Conservation (phyloP, 2,797 vertebrate species). For the Myioborus melanocephalus region DNA sequence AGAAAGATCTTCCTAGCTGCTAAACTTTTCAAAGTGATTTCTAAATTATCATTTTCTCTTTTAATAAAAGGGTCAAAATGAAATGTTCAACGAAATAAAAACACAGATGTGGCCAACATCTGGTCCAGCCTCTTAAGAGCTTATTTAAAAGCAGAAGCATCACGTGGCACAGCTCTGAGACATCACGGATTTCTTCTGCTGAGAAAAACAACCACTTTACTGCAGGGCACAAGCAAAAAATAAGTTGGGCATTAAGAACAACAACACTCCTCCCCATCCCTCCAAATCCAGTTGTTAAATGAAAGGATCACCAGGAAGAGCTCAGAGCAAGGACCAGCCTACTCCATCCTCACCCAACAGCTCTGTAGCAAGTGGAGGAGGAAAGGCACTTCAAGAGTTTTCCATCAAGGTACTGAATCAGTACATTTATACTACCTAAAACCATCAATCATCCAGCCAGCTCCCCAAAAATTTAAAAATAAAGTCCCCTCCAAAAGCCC, state of each 20-base stretch:
- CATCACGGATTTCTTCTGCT: neutral
- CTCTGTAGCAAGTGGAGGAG: neutral
- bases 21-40: slow-evolving; percentile 32
- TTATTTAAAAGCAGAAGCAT: slow-evolving; percentile 54
- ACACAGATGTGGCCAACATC: slow-evolving; percentile 68
- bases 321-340: neutral
- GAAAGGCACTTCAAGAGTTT: neutral
- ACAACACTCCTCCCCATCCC: neutral
- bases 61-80: slow-evolving; percentile 32
- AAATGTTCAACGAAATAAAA: slow-evolving; percentile 5
- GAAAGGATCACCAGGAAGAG: neutral
- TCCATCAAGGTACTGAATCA: neutral
- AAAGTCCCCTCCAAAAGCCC: neutral
- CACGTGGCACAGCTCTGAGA: slow-evolving; percentile 51
- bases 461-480: neutral
- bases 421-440: neutral
- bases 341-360: neutral
- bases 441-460: neutral
- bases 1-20: slow-evolving; percentile 7
- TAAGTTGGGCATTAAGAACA: neutral
- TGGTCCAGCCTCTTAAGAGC: slow-evolving; percentile 63
- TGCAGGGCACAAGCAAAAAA: slow-evolving; percentile 42
- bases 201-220: slow-evolving; percentile 25
- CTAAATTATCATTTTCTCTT: slow-evolving; percentile 34
- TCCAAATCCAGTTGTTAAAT: neutral